Percentiles rank a stretch among this genome's conserved stretches.
These are phyloP conservation scores for Scolopax rusticola DNA, from an alignment of 2,797 vertebrate species.

Conservation along the genomic window DNA sequence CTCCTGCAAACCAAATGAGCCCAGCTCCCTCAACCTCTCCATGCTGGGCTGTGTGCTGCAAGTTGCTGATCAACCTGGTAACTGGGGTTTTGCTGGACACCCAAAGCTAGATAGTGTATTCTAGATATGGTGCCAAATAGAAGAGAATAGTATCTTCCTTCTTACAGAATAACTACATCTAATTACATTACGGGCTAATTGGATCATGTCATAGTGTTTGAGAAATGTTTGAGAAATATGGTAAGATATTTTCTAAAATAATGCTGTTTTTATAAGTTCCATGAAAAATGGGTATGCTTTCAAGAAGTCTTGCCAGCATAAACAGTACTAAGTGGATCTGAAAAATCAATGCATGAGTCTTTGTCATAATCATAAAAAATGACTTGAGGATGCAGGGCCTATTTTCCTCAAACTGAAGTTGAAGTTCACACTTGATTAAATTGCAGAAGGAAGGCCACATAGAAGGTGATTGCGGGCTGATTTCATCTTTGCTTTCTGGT, in stretches of 20 bases:
- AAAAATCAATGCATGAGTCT: not conserved
- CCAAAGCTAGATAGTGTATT: not conserved
- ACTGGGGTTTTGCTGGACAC: not conserved
- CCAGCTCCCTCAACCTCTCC: not conserved
- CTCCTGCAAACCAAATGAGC: not conserved
- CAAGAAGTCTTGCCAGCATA: not conserved
- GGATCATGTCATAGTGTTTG: not conserved
- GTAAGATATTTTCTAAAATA: conserved; percentile 2
- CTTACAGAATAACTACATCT: not conserved
- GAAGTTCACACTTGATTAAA: not conserved
- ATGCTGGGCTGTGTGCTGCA: not conserved
- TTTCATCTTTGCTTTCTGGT: not conserved
- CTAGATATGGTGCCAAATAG: not conserved
- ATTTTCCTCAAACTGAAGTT: not conserved
- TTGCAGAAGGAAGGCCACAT: not conserved
- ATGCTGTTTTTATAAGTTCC: not conserved
- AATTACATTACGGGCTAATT: not conserved
- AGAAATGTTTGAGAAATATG: conserved; percentile 5
- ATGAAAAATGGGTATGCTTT: not conserved
- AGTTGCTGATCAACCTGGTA: not conserved
- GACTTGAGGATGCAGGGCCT: not conserved
- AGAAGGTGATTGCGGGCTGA: not conserved
- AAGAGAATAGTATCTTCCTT: not conserved
- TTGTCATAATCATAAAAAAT: not conserved
- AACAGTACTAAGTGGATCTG: not conserved